A percentile compares a stretch with the other conserved stretches of the same genome.
Conservation (phyloP, 2,797 vertebrate species). For the Clarias laeviceps region DNA sequence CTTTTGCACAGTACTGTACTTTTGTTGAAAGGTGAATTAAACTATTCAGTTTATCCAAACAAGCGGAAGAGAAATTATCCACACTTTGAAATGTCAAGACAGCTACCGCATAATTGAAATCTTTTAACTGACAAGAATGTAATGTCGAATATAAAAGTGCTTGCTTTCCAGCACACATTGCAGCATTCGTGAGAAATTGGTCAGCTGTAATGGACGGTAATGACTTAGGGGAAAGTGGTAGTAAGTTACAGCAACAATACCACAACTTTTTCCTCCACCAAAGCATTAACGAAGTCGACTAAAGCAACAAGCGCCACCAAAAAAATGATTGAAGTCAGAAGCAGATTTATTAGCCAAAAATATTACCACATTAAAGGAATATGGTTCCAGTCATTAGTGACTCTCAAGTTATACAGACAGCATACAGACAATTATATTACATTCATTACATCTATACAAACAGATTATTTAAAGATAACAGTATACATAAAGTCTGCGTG, state of each 20-base stretch:
- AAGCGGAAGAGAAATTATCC: slow-evolving; percentile 1
- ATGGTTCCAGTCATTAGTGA: too few relatives aligned
- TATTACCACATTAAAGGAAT: too few relatives aligned
- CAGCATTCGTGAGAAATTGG: background rate
- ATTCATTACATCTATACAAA: too few relatives aligned
- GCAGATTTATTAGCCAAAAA: too few relatives aligned
- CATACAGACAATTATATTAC: too few relatives aligned
- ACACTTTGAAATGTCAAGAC: background rate
- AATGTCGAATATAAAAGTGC: background rate
- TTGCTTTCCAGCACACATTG: background rate
- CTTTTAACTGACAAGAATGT: background rate
- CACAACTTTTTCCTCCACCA: background rate
- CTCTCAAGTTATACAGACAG: too few relatives aligned
- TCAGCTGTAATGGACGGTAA: slow-evolving; percentile 8
- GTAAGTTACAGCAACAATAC: background rate
- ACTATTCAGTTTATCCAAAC: background rate
- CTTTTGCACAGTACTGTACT: too few relatives aligned
- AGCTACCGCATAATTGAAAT: background rate
- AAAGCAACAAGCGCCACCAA: too few relatives aligned
- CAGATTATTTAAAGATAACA: too few relatives aligned
- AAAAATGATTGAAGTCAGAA: too few relatives aligned
- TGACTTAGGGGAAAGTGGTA: background rate
- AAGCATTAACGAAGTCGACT: background rate
- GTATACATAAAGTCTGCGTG: too few relatives aligned
- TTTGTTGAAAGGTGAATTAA: background rate